Conservation (phyloP, 37 sponge, comb jelly and placozoan species). For the Haliclona indistincta region DNA sequence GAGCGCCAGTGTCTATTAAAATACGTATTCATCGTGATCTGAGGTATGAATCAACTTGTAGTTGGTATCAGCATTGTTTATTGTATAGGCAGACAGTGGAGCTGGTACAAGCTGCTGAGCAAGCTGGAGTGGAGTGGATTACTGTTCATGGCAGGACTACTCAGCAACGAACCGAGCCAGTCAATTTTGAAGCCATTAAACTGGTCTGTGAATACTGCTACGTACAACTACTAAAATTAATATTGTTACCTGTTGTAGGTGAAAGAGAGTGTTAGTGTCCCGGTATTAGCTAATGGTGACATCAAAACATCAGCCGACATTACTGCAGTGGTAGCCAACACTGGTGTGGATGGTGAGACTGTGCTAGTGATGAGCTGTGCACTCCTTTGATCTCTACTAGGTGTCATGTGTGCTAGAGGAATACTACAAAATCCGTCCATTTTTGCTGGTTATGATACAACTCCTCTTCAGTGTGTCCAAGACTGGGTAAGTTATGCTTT, state of each 20-base stretch:
- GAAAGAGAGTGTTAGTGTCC: slow-evolving; percentile 77
- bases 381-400: not conserved
- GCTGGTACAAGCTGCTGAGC: slow-evolving; percentile 67
- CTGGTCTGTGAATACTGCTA: slow-evolving; percentile 34
- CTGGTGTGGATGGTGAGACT: slow-evolving; percentile 67
- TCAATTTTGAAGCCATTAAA: slow-evolving; percentile 75
- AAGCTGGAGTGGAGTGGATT: slow-evolving; percentile 81
- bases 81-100: slow-evolving; percentile 85
- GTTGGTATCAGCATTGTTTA: not conserved
- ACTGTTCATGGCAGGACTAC: slow-evolving; percentile 92
- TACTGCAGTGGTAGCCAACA: slow-evolving; percentile 18
- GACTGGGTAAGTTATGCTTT: slow-evolving; percentile 79
- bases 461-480: slow-evolving; percentile 76
- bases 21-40: slow-evolving; percentile 75
- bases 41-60: slow-evolving; percentile 31
- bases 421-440: slow-evolving; percentile 90
- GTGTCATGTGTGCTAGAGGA: slow-evolving; percentile 93
- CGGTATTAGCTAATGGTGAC: slow-evolving; percentile 94
- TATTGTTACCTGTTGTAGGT: slow-evolving; percentile 34
- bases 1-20: slow-evolving; percentile 85
- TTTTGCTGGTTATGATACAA: slow-evolving; percentile 68
- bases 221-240: not conserved
- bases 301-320: slow-evolving; percentile 54
- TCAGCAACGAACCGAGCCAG: slow-evolving; percentile 77
- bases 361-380: not conserved